phyloP scores from a whole-genome alignment of 2,888 invertebrate species.

The Eristalinus aeneus region DNA sequence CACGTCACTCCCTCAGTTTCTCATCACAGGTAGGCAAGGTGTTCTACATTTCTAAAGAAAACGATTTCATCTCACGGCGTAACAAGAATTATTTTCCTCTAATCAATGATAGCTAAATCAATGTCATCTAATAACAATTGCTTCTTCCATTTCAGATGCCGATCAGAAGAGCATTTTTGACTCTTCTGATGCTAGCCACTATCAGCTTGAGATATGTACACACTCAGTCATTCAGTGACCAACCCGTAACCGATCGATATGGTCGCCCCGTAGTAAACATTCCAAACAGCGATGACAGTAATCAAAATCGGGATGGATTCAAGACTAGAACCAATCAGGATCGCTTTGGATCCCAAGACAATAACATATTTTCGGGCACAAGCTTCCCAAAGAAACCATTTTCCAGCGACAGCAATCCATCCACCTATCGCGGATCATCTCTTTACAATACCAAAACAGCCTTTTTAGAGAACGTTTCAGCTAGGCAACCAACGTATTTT shows the following conservation, averaged over 20 bases:
- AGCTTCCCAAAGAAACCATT: conserved; percentile 25
- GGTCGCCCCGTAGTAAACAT: conserved; percentile 32
- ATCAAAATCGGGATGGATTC: conserved; percentile 20
- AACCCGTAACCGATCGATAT: conserved; percentile 34
- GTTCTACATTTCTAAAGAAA: too few species aligned
- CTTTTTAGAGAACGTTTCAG: conserved; percentile 76
- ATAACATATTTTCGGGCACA: conserved; percentile 6
- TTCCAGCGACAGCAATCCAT: conserved; percentile 73
- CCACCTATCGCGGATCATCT: conserved; percentile 75
- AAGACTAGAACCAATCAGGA: background rate
- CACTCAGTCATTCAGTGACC: conserved; percentile 36
- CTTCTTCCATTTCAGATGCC: conserved; percentile 43
- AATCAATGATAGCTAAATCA: too few species aligned
- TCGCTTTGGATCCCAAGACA: conserved; percentile 22
- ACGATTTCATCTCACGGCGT: too few species aligned
- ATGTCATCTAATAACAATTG: background rate
- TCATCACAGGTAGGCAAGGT: too few species aligned
- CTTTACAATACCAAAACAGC: conserved; percentile 75
- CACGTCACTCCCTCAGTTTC: too few species aligned
- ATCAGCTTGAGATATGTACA: conserved; percentile 19
- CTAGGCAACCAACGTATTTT: conserved; percentile 87
- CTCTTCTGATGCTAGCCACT: conserved; percentile 17
- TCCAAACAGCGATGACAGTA: conserved; percentile 26
- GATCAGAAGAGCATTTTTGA: background rate
- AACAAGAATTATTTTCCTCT: too few species aligned